phyloP scores from a whole-genome alignment of 2,113 vertebrate genomes.

The Chinchilla lanigera region DNA sequence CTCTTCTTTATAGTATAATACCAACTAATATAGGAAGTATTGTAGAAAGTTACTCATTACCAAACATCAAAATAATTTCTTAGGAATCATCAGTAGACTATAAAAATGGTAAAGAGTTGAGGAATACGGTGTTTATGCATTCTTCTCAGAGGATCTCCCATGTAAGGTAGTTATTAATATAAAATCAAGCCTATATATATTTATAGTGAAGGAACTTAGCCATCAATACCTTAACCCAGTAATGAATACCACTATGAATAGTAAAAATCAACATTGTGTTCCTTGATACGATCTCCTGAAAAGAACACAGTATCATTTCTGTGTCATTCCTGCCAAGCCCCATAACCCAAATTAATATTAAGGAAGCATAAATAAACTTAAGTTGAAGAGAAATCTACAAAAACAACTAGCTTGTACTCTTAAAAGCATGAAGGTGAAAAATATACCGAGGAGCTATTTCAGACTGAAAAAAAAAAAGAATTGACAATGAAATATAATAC shows the following conservation, averaged over 20 bases:
- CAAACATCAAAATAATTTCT: constrained; percentile 31
- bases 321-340: not conserved
- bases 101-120: not conserved
- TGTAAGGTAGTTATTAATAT: not conserved
- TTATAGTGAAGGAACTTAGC: constrained; percentile 21
- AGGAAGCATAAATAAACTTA: not conserved
- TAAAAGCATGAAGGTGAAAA: constrained; percentile 17
- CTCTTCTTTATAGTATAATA: not conserved
- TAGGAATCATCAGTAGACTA: not conserved
- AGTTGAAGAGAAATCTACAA: constrained; percentile 21
- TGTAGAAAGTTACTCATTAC: not conserved
- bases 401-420: constrained; percentile 36
- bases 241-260: not conserved
- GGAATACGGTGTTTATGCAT: not conserved
- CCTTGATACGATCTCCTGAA: not conserved
- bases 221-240: not conserved
- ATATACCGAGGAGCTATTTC: constrained; percentile 10
- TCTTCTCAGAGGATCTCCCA: not conserved
- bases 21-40: not conserved
- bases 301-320: not conserved
- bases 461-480: not conserved
- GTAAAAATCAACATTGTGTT: not conserved
- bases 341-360: constrained; percentile 5
- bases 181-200: not conserved
- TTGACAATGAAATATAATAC: not conserved